phyloP scores from a whole-genome alignment of 1,140 invertebrate genomes.

The Hyposmocoma kahamanoa region DNA sequence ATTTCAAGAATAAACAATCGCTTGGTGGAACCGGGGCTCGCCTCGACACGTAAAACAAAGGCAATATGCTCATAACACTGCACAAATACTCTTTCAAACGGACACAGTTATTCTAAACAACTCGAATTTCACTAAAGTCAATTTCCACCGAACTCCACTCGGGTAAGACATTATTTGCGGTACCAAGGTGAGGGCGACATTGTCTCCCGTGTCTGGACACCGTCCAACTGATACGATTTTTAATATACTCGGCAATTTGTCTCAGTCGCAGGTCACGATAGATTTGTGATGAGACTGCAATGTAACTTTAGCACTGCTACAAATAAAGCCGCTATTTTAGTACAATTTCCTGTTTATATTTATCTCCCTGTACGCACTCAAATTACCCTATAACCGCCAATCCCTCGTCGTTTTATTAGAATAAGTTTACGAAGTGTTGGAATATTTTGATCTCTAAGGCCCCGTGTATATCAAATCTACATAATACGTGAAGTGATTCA shows the following conservation, averaged over 20 bases:
- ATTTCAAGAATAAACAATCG: too few species aligned
- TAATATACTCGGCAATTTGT: conserved; percentile 5
- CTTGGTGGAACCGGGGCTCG: too few species aligned
- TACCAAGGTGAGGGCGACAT: conserved; percentile 36
- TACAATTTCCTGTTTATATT: too few species aligned
- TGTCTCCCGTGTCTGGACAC: conserved; percentile 28
- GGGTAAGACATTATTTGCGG: conserved; percentile 38
- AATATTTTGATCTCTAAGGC: too few species aligned
- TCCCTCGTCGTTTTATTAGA: too few species aligned
- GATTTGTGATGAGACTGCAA: background rate
- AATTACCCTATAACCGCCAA: too few species aligned
- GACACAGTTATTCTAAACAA: conserved; percentile 15
- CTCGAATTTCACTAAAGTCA: conserved; percentile 10
- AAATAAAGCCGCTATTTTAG: too few species aligned
- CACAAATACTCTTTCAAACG: conserved; percentile 13
- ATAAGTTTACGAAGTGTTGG: too few species aligned
- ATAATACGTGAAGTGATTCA: too few species aligned
- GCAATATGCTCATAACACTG: conserved; percentile 12
- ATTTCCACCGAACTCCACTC: background rate
- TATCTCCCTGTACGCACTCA: too few species aligned
- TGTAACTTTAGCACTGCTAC: background rate
- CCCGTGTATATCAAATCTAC: too few species aligned
- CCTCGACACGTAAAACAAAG: background rate
- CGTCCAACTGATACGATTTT: conserved; percentile 35
- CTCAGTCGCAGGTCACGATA: background rate